phyloP scores from a whole-genome alignment of 53 echinoderm and acorn worm genomes.

The Temnopleurus reevesii region DNA sequence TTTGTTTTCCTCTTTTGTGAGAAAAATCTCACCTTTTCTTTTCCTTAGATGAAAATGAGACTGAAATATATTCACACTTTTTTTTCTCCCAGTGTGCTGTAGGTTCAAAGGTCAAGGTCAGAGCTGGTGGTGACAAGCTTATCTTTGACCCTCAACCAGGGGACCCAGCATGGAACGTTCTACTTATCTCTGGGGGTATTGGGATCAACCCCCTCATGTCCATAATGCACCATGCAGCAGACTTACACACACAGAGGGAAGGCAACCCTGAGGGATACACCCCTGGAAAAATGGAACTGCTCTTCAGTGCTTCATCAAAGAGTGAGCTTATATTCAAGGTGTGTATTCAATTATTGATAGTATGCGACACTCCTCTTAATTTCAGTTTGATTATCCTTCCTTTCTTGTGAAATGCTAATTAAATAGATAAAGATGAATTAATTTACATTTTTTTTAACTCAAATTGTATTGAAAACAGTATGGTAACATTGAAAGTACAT shows the following conservation, averaged over 20 bases:
- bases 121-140: constrained; percentile 90
- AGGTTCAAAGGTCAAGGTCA: constrained; percentile 73
- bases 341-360: too few relatives aligned
- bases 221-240: constrained; percentile 70
- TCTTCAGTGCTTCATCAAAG: constrained; percentile 79
- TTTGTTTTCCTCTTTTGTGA: too few relatives aligned
- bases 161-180: constrained; percentile 77
- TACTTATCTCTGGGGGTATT: constrained; percentile 95
- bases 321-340: constrained; percentile 91
- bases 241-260: constrained; percentile 46
- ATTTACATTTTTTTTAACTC: too few relatives aligned
- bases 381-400: too few relatives aligned
- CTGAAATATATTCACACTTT: too few relatives aligned
- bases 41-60: too few relatives aligned
- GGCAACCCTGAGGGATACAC: constrained; percentile 45
- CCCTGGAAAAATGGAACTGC: constrained; percentile 74
- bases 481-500: too few relatives aligned
- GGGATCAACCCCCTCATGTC: constrained; percentile 93
- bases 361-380: too few relatives aligned
- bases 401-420: too few relatives aligned
- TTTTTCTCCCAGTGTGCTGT: constrained; percentile 70
- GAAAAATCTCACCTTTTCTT: too few relatives aligned
- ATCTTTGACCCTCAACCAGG: constrained; percentile 76
- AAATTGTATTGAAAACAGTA: too few relatives aligned
- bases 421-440: too few relatives aligned